Conservation (phyloP, 2,888 invertebrate species). For the Lasiommata megera region DNA sequence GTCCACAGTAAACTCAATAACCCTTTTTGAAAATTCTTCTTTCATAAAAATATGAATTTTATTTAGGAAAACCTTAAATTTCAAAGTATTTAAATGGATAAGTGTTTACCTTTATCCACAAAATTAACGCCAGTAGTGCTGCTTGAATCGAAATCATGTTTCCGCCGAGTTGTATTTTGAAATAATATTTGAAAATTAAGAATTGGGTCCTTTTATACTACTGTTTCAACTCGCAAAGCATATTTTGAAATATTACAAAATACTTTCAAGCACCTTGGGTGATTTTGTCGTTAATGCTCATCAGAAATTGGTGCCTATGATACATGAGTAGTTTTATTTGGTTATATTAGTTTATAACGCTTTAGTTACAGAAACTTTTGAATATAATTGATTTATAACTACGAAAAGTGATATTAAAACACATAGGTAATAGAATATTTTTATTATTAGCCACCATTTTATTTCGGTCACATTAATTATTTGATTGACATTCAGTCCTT, state of each 20-base stretch:
- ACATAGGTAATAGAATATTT: too few species aligned
- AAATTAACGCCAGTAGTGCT: slow-evolving; percentile 9
- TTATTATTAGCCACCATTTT: too few species aligned
- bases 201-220: neutral
- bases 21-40: too few species aligned
- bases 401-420: too few species aligned
- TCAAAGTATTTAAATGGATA: neutral
- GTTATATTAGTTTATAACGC: too few species aligned
- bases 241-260: slow-evolving; percentile 3
- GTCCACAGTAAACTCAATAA: too few species aligned
- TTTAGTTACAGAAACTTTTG: too few species aligned
- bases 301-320: too few species aligned
- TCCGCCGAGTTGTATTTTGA: neutral
- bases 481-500: slow-evolving; percentile 25
- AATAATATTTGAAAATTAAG: neutral
- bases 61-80: neutral
- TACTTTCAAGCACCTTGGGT: neutral
- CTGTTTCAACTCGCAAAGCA: neutral
- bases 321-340: too few species aligned
- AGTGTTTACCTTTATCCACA: slow-evolving; percentile 20
- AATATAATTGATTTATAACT: too few species aligned
- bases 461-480: slow-evolving; percentile 3
- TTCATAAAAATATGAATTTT: too few species aligned
- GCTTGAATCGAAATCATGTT: slow-evolving; percentile 3
- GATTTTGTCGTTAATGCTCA: too few species aligned